Evolutionary conservation across 2,797 vertebrate genomes (phyloP).

Genomic region (Tauraco hartlaubi): DNA sequence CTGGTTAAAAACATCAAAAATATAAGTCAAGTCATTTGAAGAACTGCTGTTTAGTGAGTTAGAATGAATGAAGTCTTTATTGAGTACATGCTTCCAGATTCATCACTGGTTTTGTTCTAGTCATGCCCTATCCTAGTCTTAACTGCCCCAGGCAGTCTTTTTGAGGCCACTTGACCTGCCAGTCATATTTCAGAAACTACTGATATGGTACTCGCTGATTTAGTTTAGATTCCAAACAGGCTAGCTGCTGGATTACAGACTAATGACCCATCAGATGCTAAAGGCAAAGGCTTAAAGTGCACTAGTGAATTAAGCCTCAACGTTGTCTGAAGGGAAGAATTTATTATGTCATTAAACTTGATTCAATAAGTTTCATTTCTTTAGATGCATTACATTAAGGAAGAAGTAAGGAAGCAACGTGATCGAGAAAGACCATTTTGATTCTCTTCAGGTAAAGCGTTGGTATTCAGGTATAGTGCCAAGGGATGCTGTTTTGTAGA

Average conservation of each 20-base stretch:
- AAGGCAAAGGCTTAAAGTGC: slow-evolving; percentile 85
- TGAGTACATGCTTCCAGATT: slow-evolving; percentile 73
- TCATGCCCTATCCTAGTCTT: slow-evolving; percentile 72
- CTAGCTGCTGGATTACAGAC: slow-evolving; percentile 81
- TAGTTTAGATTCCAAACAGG: slow-evolving; percentile 81
- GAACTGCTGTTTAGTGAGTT: slow-evolving; percentile 80
- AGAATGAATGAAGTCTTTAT: slow-evolving; percentile 83
- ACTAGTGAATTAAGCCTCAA: slow-evolving; percentile 82
- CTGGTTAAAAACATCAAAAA: slow-evolving; percentile 79
- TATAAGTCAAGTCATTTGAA: slow-evolving; percentile 77
- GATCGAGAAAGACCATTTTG: slow-evolving; percentile 42
- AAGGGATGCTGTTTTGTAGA: slow-evolving; percentile 31
- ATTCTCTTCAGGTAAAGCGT: slow-evolving; percentile 64
- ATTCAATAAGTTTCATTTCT: slow-evolving; percentile 82
- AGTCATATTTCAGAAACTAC: slow-evolving; percentile 84
- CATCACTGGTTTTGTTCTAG: slow-evolving; percentile 76
- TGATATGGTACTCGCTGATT: slow-evolving; percentile 80
- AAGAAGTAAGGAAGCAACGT: slow-evolving; percentile 68
- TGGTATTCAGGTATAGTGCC: neutral
- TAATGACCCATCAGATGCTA: slow-evolving; percentile 85
- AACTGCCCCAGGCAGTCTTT: slow-evolving; percentile 81
- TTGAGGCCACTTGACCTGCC: slow-evolving; percentile 83
- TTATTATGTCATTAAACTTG: slow-evolving; percentile 84
- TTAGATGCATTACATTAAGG: slow-evolving; percentile 57
- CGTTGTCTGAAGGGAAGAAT: slow-evolving; percentile 81